Conservation (phyloP, 2,113 vertebrate genomes). For the Arenaria interpres region DNA sequence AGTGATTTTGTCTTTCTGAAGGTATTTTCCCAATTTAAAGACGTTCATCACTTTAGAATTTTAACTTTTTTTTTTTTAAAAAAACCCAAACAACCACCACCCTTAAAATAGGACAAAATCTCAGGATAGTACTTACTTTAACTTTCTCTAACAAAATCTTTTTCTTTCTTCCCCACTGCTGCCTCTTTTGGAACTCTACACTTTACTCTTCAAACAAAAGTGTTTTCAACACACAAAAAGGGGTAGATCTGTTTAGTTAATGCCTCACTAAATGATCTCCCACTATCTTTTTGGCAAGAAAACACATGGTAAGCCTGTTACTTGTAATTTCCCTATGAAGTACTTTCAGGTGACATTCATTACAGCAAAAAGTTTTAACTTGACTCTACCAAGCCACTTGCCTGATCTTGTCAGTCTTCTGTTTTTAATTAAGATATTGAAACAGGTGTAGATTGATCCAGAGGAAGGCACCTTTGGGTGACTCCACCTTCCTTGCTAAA, state of each 20-base stretch:
- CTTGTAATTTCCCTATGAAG: background rate
- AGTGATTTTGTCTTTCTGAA: background rate
- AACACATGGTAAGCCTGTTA: background rate
- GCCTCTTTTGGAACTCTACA: background rate
- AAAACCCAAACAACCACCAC: background rate
- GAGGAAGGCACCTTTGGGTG: background rate
- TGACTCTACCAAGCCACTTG: background rate
- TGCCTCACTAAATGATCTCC: background rate
- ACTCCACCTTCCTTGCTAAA: background rate
- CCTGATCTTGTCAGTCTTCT: background rate
- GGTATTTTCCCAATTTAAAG: background rate
- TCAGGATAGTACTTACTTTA: accelerated
- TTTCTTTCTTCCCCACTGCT: too few species aligned
- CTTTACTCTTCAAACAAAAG: background rate
- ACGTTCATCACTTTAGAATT: background rate
- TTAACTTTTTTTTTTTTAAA: background rate
- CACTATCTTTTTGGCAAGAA: background rate
- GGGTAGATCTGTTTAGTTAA: conserved; percentile 3
- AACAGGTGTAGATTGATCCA: background rate
- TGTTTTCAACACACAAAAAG: background rate
- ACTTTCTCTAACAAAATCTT: background rate
- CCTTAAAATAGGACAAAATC: background rate
- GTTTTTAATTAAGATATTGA: conserved; percentile 12
- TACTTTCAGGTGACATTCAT: background rate
- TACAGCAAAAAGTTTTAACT: background rate